Conservation (phyloP, 2,113 vertebrate genomes). For the Otus sunia region DNA sequence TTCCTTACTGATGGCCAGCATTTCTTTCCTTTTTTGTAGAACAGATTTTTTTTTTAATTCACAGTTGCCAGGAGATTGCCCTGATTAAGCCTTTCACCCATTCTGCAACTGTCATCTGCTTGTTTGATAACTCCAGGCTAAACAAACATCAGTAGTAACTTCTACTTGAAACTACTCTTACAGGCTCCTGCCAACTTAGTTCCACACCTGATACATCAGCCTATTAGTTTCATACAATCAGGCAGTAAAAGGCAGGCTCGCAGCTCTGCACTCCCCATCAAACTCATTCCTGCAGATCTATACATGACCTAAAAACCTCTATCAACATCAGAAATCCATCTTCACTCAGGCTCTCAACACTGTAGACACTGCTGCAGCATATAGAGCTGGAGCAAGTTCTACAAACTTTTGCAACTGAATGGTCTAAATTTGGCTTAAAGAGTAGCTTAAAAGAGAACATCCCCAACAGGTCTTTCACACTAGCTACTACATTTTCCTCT, state of each 20-base stretch:
- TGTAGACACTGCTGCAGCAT: background rate
- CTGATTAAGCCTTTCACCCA: background rate
- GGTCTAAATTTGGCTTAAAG: background rate
- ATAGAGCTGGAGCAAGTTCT: background rate
- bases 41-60: background rate
- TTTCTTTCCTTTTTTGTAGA: background rate
- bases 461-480: background rate
- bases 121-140: background rate
- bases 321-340: background rate
- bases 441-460: background rate
- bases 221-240: background rate
- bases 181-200: background rate
- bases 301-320: fast-evolving
- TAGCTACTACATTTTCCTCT: background rate
- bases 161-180: background rate
- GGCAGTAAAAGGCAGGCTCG: background rate
- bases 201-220: background rate
- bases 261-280: background rate
- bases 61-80: background rate
- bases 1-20: background rate
- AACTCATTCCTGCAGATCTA: background rate
- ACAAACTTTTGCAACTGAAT: background rate
- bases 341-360: background rate
- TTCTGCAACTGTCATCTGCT: background rate
- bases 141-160: background rate